Percentiles rank a stretch among this genome's conserved stretches.
Conservation (phyloP, 2,113 vertebrate genomes). For the Stomatorhinus ivindoensis region DNA sequence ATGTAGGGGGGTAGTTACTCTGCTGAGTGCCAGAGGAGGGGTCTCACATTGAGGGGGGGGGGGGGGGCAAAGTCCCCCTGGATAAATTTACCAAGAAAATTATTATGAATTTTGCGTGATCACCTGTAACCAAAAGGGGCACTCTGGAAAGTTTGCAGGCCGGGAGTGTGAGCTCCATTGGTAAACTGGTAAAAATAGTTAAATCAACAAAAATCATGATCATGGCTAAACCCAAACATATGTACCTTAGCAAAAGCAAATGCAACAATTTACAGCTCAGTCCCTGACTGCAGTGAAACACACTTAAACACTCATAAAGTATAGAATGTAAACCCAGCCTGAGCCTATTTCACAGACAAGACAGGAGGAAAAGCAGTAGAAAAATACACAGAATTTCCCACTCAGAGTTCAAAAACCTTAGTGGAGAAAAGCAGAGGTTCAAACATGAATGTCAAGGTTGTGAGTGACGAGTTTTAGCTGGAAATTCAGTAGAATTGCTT, state of each 20-base stretch:
- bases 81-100: too few relatives aligned
- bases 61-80: too few relatives aligned
- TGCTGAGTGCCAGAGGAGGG: background rate
- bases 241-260: background rate
- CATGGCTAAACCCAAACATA: background rate
- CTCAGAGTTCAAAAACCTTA: background rate
- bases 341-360: background rate
- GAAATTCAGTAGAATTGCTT: background rate
- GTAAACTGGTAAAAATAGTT: background rate
- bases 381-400: background rate
- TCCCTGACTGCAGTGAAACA: background rate
- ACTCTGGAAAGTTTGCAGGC: background rate
- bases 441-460: background rate
- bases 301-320: background rate
- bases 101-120: background rate
- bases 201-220: background rate
- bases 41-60: too few relatives aligned
- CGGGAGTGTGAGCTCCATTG: background rate
- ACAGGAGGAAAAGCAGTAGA: background rate
- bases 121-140: background rate
- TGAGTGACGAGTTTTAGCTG: background rate
- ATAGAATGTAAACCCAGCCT: background rate
- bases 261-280: background rate
- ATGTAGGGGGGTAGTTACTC: background rate
- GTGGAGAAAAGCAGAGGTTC: background rate